phyloP scores from a whole-genome alignment of 53 echinoderm and acorn worm genomes.

The Holothuria leucospilota region DNA sequence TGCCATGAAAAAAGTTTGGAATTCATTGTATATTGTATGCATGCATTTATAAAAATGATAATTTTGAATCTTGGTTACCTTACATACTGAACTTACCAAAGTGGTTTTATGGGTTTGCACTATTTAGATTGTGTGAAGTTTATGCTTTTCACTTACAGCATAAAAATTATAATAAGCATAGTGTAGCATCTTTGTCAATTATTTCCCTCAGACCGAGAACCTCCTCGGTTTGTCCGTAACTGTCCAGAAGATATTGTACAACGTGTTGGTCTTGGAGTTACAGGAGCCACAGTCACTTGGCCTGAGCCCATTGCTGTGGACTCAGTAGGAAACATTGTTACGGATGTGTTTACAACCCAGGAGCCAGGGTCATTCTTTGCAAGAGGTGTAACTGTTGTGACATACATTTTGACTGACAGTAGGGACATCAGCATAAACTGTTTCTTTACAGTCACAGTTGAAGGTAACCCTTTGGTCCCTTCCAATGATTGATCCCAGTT shows the following conservation, averaged over 20 bases:
- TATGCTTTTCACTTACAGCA: too few species aligned
- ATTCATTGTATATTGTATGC: too few species aligned
- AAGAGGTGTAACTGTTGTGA: constrained; percentile 11
- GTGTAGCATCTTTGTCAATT: not conserved
- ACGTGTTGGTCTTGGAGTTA: not conserved
- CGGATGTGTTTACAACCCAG: not conserved
- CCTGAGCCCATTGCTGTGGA: constrained; percentile 7
- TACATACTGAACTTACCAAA: too few species aligned
- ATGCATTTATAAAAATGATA: too few species aligned
- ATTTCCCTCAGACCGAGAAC: not conserved
- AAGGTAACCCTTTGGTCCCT: constrained; percentile 2
- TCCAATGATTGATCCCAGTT: not conserved
- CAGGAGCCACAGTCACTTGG: not conserved
- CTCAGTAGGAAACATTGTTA: not conserved
- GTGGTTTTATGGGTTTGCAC: too few species aligned
- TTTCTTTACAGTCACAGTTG: constrained; percentile 3
- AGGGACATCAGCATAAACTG: not conserved
- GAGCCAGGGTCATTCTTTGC: constrained; percentile 19
- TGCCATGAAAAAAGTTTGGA: too few species aligned
- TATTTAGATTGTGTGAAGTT: too few species aligned
- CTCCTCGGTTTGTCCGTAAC: not conserved
- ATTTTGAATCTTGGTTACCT: too few species aligned
- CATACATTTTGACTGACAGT: not conserved
- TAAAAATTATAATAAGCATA: not conserved
- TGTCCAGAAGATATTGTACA: constrained; percentile 7